A percentile compares a stretch with the other conserved stretches of the same genome.
These are phyloP conservation scores for Haemorhous mexicanus DNA, from an alignment of 2,113 vertebrate species.

Conservation along the genomic window DNA sequence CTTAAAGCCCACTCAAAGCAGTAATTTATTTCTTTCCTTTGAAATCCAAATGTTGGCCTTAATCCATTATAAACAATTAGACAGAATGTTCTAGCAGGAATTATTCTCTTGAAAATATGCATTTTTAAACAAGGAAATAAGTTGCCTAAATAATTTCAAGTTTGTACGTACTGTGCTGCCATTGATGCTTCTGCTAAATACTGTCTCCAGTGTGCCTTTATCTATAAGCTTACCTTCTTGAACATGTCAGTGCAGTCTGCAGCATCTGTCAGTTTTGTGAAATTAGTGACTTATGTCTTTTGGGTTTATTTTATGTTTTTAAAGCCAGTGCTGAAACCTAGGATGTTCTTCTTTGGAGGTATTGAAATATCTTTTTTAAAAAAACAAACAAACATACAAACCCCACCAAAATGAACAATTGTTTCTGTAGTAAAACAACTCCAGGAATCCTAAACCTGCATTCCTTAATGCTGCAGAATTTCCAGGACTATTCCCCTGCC, in stretches of 20 bases:
- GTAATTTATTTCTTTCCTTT: background rate
- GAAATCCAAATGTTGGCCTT: background rate
- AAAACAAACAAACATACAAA: background rate
- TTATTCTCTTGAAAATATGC: background rate
- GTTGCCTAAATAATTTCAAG: background rate
- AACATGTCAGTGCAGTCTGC: background rate
- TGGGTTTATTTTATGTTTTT: background rate
- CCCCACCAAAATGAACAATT: background rate
- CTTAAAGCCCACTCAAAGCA: background rate
- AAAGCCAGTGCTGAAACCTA: background rate
- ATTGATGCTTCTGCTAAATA: background rate
- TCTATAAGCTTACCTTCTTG: background rate
- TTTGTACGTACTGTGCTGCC: background rate
- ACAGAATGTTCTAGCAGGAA: background rate
- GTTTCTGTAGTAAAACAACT: background rate
- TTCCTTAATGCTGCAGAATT: background rate
- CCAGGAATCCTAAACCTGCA: background rate
- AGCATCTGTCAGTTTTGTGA: background rate
- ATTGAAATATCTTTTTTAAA: background rate
- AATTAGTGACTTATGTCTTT: background rate
- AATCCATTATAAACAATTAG: background rate
- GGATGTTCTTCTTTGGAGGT: background rate
- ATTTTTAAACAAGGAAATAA: background rate
- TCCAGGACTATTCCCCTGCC: background rate
- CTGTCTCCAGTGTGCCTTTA: background rate